Evolutionary conservation across 1,140 invertebrate genomes (phyloP).

Genomic region (Nymphalis io): DNA sequence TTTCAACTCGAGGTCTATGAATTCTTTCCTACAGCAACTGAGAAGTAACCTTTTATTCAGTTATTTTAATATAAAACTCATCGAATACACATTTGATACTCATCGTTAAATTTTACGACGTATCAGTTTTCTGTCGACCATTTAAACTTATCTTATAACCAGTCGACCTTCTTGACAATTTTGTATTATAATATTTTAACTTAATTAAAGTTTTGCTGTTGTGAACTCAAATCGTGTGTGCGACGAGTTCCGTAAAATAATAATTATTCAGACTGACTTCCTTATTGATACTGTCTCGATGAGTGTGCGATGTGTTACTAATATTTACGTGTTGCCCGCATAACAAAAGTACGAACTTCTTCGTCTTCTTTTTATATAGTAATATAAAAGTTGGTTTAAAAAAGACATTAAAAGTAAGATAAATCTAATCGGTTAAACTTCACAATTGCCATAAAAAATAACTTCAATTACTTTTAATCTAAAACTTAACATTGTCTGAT

Average conservation of each 20-base stretch:
- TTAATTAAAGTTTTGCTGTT: not conserved
- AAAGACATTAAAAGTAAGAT: too few species aligned
- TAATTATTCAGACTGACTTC: conserved; percentile 16
- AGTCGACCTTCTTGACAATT: not conserved
- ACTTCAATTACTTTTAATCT: not conserved
- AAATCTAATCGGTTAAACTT: too few species aligned
- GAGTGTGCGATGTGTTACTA: not conserved
- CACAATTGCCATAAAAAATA: too few species aligned
- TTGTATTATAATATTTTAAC: not conserved
- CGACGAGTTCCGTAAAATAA: conserved; percentile 22
- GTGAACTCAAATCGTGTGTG: not conserved
- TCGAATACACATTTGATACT: not conserved
- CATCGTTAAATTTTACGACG: not conserved
- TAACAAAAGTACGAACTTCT: conserved; percentile 8
- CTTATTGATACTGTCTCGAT: conserved; percentile 22
- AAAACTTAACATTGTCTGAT: conserved; percentile 10
- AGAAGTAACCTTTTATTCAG: not conserved
- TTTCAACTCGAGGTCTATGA: conserved; percentile 39
- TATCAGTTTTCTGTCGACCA: not conserved
- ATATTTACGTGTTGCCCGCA: conserved; percentile 13
- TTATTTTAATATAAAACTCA: not conserved
- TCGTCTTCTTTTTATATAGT: not conserved
- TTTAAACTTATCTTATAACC: not conserved
- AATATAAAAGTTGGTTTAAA: too few species aligned
- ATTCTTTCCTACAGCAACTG: conserved; percentile 15